A percentile compares a stretch with the other conserved stretches of the same genome.
Conservation (phyloP, 2,888 invertebrate genomes). For the Drosophila cracens region DNA sequence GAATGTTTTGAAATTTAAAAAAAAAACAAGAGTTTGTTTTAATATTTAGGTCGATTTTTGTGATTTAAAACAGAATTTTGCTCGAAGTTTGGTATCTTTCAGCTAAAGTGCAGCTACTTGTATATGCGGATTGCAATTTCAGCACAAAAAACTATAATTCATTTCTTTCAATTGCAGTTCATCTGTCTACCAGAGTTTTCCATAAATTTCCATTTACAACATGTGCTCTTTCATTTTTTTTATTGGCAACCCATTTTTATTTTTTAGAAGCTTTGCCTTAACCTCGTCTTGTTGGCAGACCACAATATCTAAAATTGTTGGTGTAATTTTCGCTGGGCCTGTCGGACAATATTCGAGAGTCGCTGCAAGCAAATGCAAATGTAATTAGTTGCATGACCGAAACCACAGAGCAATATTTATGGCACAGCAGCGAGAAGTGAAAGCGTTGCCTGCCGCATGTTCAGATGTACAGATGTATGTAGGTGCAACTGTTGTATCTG, state of each 20-base stretch:
- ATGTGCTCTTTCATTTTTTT: not conserved
- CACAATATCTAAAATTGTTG: not conserved
- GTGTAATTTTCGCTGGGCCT: not conserved
- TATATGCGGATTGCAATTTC: not conserved
- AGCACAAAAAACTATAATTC: not conserved
- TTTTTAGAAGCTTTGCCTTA: not conserved
- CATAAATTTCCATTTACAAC: not conserved
- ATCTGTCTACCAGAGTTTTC: not conserved
- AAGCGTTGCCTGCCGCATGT: conserved; percentile 30
- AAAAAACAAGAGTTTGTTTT: too few species aligned
- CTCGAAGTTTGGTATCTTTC: too few species aligned
- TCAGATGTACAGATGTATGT: not conserved
- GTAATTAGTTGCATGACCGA: conserved; percentile 78
- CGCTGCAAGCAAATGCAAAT: conserved; percentile 64
- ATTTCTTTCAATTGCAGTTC: not conserved
- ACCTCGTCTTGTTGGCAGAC: not conserved
- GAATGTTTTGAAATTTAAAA: too few species aligned
- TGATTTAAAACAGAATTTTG: too few species aligned
- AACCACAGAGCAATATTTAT: conserved; percentile 79
- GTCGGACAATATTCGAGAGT: conserved; percentile 1
- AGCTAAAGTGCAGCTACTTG: not conserved
- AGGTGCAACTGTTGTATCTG: conserved; percentile 66
- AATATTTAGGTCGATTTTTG: too few species aligned
- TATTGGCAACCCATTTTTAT: not conserved
- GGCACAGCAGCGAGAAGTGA: conserved; percentile 57